Conservation (phyloP, 30 jellyfish, hydroid and myxozoan species). For the Aurelia sp. region DNA sequence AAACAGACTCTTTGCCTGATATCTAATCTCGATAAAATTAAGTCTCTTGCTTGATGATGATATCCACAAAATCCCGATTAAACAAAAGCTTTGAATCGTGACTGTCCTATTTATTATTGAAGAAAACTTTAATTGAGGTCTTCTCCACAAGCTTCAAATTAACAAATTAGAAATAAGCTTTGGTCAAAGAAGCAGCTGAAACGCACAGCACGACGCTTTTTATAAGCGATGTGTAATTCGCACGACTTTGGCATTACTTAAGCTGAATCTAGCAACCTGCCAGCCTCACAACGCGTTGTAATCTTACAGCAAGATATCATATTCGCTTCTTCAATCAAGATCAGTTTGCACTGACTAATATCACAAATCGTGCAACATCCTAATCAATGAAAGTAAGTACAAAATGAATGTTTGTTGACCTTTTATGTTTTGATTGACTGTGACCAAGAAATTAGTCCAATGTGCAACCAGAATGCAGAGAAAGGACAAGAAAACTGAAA, state of each 20-base stretch:
- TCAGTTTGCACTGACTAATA: too few species aligned
- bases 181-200: slow-evolving; percentile 8
- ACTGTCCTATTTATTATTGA: not conserved
- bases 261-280: too few species aligned
- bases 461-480: too few species aligned
- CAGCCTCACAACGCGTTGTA: too few species aligned
- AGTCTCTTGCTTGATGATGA: not conserved
- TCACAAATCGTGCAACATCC: too few species aligned
- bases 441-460: too few species aligned
- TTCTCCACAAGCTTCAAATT: not conserved
- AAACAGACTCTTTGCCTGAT: not conserved
- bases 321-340: too few species aligned
- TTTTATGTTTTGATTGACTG: too few species aligned
- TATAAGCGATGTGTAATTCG: not conserved
- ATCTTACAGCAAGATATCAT: too few species aligned
- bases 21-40: not conserved
- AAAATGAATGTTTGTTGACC: too few species aligned
- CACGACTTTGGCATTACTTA: not conserved
- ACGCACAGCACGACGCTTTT: not conserved
- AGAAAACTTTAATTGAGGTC: slow-evolving; percentile 2
- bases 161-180: not conserved
- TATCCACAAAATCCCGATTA: slow-evolving; percentile 6
- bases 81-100: not conserved
- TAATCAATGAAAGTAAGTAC: too few species aligned
- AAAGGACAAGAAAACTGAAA: too few species aligned